These are phyloP conservation scores for Orcinus orca DNA, from an alignment of 2,113 vertebrate genomes.

Conservation along the genomic window DNA sequence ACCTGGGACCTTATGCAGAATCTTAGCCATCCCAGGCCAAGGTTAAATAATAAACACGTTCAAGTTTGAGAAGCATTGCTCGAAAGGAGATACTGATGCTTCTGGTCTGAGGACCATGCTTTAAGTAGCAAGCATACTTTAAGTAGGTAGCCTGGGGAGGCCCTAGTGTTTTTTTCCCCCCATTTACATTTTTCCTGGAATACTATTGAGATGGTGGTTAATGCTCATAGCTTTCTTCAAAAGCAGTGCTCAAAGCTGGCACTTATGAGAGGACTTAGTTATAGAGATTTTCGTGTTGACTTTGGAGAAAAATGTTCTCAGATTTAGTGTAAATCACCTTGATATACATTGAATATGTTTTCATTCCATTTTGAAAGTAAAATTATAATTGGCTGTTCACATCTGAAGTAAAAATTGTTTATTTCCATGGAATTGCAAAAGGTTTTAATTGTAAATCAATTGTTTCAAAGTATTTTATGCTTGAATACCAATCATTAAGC, in stretches of 20 bases:
- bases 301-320: background rate
- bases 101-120: background rate
- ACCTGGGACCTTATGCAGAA: background rate
- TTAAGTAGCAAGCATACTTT: background rate
- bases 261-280: background rate
- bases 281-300: background rate
- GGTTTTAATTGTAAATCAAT: conserved; percentile 2
- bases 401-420: background rate
- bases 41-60: background rate
- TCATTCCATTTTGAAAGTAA: conserved; percentile 1
- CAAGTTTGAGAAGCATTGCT: background rate
- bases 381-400: background rate
- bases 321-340: background rate
- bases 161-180: no score
- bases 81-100: background rate
- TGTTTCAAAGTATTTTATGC: conserved; percentile 25
- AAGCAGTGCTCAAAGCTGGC: background rate
- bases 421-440: conserved; percentile 23
- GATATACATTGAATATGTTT: background rate
- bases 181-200: background rate
- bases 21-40: background rate
- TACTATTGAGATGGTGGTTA: background rate
- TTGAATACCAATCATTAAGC: conserved; percentile 34
- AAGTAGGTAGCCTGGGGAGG: background rate
- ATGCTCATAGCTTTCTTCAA: background rate